Evolutionary conservation across 2,797 vertebrate species (phyloP).

Genomic region (Epinephelus coioides): DNA sequence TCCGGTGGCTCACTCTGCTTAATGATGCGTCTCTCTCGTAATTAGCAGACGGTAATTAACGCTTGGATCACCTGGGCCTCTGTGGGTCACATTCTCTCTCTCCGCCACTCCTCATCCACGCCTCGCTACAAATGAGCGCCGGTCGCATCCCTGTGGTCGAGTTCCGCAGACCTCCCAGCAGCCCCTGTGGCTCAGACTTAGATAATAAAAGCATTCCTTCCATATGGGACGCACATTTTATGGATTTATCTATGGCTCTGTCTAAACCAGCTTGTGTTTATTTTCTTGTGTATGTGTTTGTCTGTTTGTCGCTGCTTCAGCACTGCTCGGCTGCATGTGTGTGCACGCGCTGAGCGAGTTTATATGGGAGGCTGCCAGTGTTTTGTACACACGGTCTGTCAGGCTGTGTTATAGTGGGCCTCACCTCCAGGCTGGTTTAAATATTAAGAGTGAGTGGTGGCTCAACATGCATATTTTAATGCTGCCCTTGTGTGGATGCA

Average conservation of each 20-base stretch:
- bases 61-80: conserved; percentile 78
- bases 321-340: conserved; percentile 29
- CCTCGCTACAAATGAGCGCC: conserved; percentile 49
- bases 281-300: conserved; percentile 59
- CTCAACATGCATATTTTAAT: conserved; percentile 84
- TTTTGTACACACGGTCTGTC: conserved; percentile 78
- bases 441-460: conserved; percentile 83
- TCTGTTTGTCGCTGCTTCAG: conserved; percentile 39
- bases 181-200: conserved; percentile 39
- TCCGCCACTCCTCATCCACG: conserved; percentile 45
- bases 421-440: conserved; percentile 86
- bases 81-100: conserved; percentile 71
- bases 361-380: conserved; percentile 68
- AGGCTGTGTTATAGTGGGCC: conserved; percentile 67
- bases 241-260: conserved; percentile 65
- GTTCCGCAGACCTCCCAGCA: conserved; percentile 23
- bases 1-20: conserved; percentile 77
- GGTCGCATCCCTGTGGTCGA: conserved; percentile 52
- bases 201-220: conserved; percentile 67
- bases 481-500: conserved; percentile 61
- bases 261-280: conserved; percentile 77
- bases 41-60: conserved; percentile 87
- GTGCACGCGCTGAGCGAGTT: conserved; percentile 38
- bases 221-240: conserved; percentile 66
- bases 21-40: conserved; percentile 83